Base-by-base conservation (phyloP, 2,797 vertebrate genomes). In the Hypotaenidia okinawae region DNA sequence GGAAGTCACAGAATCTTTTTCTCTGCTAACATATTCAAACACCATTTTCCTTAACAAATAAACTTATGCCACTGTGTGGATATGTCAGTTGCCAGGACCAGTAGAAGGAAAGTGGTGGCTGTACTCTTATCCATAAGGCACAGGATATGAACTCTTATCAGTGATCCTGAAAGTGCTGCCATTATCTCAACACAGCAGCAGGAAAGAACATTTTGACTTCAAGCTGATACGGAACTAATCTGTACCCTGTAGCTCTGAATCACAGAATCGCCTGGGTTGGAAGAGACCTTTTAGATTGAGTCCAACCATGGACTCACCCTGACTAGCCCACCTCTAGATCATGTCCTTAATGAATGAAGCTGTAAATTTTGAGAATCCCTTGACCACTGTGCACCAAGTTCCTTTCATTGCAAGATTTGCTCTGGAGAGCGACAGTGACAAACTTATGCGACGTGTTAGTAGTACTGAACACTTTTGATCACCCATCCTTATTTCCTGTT, bases 361-460 rank as follows among this genome's bases (percentile, higher is more conserved):
- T 59, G 52, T 79, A 92, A 52, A 89, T 78, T 91, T 94, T 63
- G 57, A 97, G 67, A 92, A 84, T 59, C 43, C 55, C 66, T 88
- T 70, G 80, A 87, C 68, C 47, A 35, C 59, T 17, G 21, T 10
- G 13, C 3, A 8, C 37, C 49, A 79, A 74, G 25, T 21, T 51
- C 63, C 75, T 41, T 59, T 63, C 35, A 33, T 21, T 74, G 68
- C 25, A 89, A 59, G 33, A 58, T 58, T 58, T 83, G 28, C 24
- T 84, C 30, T 23, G 27, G 14, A 81, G 66, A 92, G 9, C 21
- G 33, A 85, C 64, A 79, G 62, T 67, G 67, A 89, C 59, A 95
- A 90, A 90, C 0, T 15, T 45, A 83, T 84, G 52, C 37, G 37
- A 37, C 37, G 11, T 37, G 37, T 37, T 49, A 87, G 47, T 10